These are phyloP conservation scores for Caligus rogercresseyi DNA, from an alignment of 1,140 invertebrate species.

Conservation along the genomic window DNA sequence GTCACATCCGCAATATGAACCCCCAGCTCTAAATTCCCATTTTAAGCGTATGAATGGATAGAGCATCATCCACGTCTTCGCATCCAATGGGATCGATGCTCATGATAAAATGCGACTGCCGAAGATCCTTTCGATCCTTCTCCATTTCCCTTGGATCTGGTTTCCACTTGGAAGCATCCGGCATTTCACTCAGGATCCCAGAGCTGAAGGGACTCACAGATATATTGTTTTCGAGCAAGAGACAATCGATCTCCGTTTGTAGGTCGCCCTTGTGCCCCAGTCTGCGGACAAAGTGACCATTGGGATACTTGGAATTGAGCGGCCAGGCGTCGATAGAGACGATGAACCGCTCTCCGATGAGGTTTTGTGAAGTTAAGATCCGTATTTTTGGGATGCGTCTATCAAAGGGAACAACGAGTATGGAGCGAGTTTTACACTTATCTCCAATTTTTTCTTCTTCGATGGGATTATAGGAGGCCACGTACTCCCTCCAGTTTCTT, in stretches of 20 bases:
- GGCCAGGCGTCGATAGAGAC: slow-evolving; percentile 34
- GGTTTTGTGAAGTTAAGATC: slow-evolving; percentile 28
- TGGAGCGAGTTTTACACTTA: slow-evolving; percentile 20
- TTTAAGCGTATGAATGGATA: slow-evolving; percentile 29
- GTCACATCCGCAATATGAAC: slow-evolving; percentile 38
- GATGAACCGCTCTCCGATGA: slow-evolving; percentile 25
- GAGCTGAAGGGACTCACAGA: slow-evolving; percentile 20
- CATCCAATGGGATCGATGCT: slow-evolving; percentile 36
- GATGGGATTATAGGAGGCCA: slow-evolving; percentile 26
- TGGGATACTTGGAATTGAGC: slow-evolving; percentile 31
- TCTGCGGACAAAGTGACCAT: slow-evolving; percentile 33
- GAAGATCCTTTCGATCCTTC: slow-evolving; percentile 29
- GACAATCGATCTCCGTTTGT: slow-evolving; percentile 25
- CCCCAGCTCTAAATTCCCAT: slow-evolving; percentile 30
- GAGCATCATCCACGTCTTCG: slow-evolving; percentile 35
- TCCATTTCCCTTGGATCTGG: slow-evolving; percentile 25
- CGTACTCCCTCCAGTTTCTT: slow-evolving; percentile 34
- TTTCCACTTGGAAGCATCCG: slow-evolving; percentile 27
- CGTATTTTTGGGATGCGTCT: slow-evolving; percentile 33
- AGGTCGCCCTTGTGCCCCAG: slow-evolving; percentile 31
- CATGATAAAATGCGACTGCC: slow-evolving; percentile 30
- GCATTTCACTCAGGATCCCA: slow-evolving; percentile 26
- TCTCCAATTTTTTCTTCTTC: slow-evolving; percentile 24
- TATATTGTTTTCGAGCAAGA: slow-evolving; percentile 26
- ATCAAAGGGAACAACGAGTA: slow-evolving; percentile 32